Percentiles rank a stretch among this genome's conserved stretches.
phyloP scores from a whole-genome alignment of 92 coral and sea anemone species.

The Bergia sp. region DNA sequence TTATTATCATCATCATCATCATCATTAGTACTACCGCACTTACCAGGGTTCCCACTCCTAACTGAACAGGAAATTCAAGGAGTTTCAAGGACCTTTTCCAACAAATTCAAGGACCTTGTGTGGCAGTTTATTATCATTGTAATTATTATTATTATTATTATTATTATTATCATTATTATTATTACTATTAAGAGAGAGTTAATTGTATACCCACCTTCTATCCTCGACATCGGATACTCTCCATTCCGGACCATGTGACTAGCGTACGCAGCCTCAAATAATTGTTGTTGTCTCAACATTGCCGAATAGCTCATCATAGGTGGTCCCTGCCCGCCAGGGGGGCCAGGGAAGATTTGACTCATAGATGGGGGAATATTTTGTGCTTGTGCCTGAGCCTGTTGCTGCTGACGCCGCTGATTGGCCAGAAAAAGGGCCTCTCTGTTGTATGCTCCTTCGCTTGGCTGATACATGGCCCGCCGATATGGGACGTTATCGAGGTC shows the following conservation, averaged over 20 bases:
- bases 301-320: constrained; percentile 80
- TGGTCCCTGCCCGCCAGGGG: constrained; percentile 65
- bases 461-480: constrained; percentile 67
- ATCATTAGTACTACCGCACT: no score
- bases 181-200: neutral
- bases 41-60: no score
- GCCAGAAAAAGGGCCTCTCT: constrained; percentile 42
- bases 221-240: constrained; percentile 64
- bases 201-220: constrained; percentile 69
- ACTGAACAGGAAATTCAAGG: no score
- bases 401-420: constrained; percentile 67
- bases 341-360: constrained; percentile 46
- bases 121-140: neutral
- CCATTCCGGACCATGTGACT: constrained; percentile 89
- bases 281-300: constrained; percentile 87
- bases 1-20: no score
- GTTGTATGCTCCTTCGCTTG: constrained; percentile 41
- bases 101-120: no score
- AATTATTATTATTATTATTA: neutral
- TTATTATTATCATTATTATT: neutral
- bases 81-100: no score
- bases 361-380: constrained; percentile 38
- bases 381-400: constrained; percentile 51
- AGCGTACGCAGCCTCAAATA: constrained; percentile 81
- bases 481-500: constrained; percentile 81